phyloP scores from a whole-genome alignment of 2,888 invertebrate species.

The Ornithoptera alexandrae region DNA sequence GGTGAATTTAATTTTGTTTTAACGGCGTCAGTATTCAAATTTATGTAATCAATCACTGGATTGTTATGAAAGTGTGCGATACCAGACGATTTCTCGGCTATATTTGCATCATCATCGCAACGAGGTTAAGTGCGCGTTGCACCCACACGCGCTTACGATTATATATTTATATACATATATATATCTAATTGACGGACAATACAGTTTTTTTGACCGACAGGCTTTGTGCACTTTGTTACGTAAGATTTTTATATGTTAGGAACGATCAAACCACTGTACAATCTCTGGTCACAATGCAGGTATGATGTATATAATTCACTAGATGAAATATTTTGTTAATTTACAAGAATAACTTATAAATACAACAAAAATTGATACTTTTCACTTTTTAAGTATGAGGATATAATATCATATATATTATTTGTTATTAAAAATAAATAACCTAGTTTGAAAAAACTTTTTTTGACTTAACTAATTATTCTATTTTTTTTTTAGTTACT shows the following conservation, averaged over 20 bases:
- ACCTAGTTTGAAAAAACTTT: no score
- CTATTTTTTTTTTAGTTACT: no score
- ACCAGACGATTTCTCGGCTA: conserved; percentile 70
- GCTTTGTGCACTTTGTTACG: conserved; percentile 21
- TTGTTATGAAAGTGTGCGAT: conserved; percentile 78
- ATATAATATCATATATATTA: no score
- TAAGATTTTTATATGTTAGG: conserved; percentile 11
- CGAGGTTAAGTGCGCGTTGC: conserved; percentile 54
- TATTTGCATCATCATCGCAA: conserved; percentile 71
- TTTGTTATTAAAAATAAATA: no score
- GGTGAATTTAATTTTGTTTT: conserved; percentile 75
- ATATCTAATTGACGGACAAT: conserved; percentile 25
- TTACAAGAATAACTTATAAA: not conserved
- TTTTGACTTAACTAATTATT: no score
- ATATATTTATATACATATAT: conserved; percentile 15
- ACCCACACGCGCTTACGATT: conserved; percentile 40
- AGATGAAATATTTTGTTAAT: not conserved
- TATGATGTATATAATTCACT: not conserved
- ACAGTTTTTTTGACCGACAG: conserved; percentile 21
- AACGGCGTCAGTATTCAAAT: conserved; percentile 75
- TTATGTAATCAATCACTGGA: conserved; percentile 77
- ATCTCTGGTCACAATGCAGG: not conserved
- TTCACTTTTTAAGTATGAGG: no score
- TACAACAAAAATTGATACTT: no score
- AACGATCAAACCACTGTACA: not conserved